Base-by-base conservation (phyloP, 2,888 invertebrate genomes). In the Drosophila bunnanda region DNA sequence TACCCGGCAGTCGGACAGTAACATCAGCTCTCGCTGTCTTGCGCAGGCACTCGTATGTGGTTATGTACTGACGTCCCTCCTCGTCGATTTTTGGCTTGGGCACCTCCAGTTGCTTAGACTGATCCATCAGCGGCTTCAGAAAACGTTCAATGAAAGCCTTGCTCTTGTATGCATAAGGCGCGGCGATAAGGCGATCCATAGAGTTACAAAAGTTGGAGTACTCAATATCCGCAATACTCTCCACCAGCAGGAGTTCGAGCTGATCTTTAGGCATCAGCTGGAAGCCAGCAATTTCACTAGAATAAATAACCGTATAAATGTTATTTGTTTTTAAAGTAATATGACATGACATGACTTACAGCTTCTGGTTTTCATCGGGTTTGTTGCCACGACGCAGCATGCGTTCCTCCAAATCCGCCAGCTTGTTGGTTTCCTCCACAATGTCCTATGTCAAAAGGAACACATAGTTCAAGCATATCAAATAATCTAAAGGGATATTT, bases 1-100 rank as follows among this genome's bases (percentile, higher is more conserved):
- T 95, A 15, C 99, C 98, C 25, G 97, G 96, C 13, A 95, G 94
- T 70, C 93, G 94, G 10, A 98, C 93, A n/a, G 95, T 97, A 0
- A 98, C 97, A 91, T 95, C 94, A 2, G 96, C 98, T 80, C 94
- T 93, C 0, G 96, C 95, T 67, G 93, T 93, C 92, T 97, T 97
- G 70, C 96, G 94, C 59, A 94, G 91, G 89, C 96, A 96, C 92
- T 95, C 95, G 93, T 95, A 95, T 60, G 95, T 95, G 30, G 95
- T 95, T 22, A 97, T 93, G 92, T 93, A 96, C 60, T 95, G 95
- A 64, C 95, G 93, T 17, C 96, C 96, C 85, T 96, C 93, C 73
- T 94, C 93, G 91, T 95, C 96, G 89, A 95, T 94, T 86, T 94
- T 92, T 8, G 95, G 94, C 92, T 96, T 94, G 15, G 95, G 95